Base-by-base conservation (phyloP, 2,113 vertebrate genomes). In the Agapornis roseicollis region DNA sequence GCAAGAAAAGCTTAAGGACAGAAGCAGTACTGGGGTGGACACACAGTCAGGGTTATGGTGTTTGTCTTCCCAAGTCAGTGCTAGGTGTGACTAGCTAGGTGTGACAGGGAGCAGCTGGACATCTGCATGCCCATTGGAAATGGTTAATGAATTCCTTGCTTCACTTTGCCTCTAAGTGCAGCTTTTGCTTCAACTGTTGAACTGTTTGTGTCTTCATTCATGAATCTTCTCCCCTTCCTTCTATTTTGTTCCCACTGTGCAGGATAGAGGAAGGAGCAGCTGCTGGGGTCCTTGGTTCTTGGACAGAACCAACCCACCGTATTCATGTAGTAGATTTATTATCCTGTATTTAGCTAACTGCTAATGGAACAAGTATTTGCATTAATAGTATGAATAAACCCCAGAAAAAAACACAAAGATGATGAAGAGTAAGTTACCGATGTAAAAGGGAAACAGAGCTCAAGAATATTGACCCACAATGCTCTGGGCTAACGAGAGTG, bases 291-390 rank as follows among this genome's bases (percentile, higher is more conserved):
- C 22, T 52, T 61, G 19, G 60, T 35, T 90, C 44, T 46, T 29
- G 44, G 17, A 13, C 1, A 0, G 11, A 52, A 14, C 9, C 22
- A 58, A 8, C 6, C 4, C 3, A 66, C 16, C 14, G 37, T 8
- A 23, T 66, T 90, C 37, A 80, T 80, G 39, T 55, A 85, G 65
- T 80, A 27, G 41, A 86, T 94, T 87, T 91, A 79, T 94, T 93
- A 91, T 46, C 39, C 25, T 76, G 28, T 94, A 85, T 89, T 91
- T 83, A 93, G 94, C 95, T 90, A 95, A 82, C 42, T 92, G 44
- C 61, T 96, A 95, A 94, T 96, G 96, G 94, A n/a, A 25, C 74
- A 93, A 80, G 66, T 96, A 49, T 47, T 95, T 96, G 69, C 93
- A 91, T 97, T 97, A 93, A 94, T 17, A 28, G 27, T 55, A 69